Evolutionary conservation across 2,888 invertebrate genomes (phyloP), one percentile per base, ranked within the genome.

Genomic region (Trissoscelio sp.): DNA sequence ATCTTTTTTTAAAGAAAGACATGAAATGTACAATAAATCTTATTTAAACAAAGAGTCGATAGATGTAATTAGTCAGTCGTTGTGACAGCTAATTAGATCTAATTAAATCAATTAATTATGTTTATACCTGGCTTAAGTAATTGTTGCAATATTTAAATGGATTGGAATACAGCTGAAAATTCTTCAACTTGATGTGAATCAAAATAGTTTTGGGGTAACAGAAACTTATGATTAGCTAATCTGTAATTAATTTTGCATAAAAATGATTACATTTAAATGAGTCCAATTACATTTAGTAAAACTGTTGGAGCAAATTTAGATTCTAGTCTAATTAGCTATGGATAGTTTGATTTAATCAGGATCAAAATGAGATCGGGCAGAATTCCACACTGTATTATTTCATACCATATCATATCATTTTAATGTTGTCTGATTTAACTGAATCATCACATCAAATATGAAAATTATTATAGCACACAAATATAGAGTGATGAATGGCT

Each of bases 271-370:
- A 34, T 24, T 48, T 48, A 48, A 46, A 24, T 16, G 28, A 58
- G 16, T 22, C 42, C 28, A 53, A 48, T 58, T 34, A 58, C 57
- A 57, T 37, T 20, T 34, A n/a, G 20, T 70, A 58, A 70, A 70
- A 70, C 16, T 37, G 58, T 37, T 16, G 31, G 46, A 37, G 37
- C 48, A 24, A 70, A 70, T 70, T 70, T 70, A 70, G 70, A 58
- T 48, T 34, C 39, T 16, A 20, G 22, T 58, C 70, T 37, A 58
- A 70, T 70, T 70, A 70, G 70, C 58, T 57, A 69, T 69, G 69
- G 69, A 57, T 69, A 70, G 58, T 70, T 67, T 70, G 48, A 70
- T 58, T 70, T 37, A 58, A 70, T 34, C 70, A 58, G 48, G 44
- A 48, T 58, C 22, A 58, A 48, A 57, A 12, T 46, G 58, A 70